Percentiles rank a stretch among this genome's conserved stretches.
Conservation (phyloP, 1,140 invertebrate species). For the Drosophila gunungcola region DNA sequence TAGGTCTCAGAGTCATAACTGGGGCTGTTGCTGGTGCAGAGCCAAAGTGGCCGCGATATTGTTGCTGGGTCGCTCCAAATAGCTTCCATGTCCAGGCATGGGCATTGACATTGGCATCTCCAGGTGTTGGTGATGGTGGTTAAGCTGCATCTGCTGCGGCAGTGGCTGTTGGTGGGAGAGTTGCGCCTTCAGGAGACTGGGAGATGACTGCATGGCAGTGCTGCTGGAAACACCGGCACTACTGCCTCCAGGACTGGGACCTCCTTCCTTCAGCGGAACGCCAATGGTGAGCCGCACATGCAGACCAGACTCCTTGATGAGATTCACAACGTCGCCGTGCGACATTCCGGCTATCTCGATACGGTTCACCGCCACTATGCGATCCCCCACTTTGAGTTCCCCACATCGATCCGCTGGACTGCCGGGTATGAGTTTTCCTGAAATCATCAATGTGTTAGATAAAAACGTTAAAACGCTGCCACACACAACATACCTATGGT, state of each 20-base stretch:
- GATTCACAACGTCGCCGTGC: slow-evolving; percentile 98
- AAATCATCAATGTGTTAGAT: background rate
- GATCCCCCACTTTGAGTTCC: slow-evolving; percentile 95
- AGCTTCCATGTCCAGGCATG: slow-evolving; percentile 34
- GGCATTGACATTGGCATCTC: slow-evolving; percentile 72
- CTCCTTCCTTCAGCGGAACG: slow-evolving; percentile 87
- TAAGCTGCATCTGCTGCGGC: slow-evolving; percentile 39
- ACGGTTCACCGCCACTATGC: slow-evolving; percentile 98
- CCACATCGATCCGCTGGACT: slow-evolving; percentile 97
- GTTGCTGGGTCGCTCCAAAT: slow-evolving; percentile 62
- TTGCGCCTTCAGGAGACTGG: slow-evolving; percentile 52
- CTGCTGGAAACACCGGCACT: slow-evolving; percentile 61
- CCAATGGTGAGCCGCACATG: slow-evolving; percentile 96
- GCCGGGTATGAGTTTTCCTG: slow-evolving; percentile 96
- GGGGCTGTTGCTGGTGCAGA: slow-evolving; percentile 75
- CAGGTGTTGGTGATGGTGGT: slow-evolving; percentile 47
- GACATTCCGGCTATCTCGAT: slow-evolving; percentile 95
- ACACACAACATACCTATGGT: slow-evolving; percentile 91
- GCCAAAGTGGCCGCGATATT: slow-evolving; percentile 69
- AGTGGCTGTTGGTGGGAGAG: slow-evolving; percentile 42
- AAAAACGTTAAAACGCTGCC: no score
- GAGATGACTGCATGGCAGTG: slow-evolving; percentile 59
- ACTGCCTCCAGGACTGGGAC: slow-evolving; percentile 71
- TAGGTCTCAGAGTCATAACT: slow-evolving; percentile 85
- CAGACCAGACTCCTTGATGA: slow-evolving; percentile 96